Base-by-base conservation (phyloP, 2,888 invertebrate species). In the Tanaodytes sp. region DNA sequence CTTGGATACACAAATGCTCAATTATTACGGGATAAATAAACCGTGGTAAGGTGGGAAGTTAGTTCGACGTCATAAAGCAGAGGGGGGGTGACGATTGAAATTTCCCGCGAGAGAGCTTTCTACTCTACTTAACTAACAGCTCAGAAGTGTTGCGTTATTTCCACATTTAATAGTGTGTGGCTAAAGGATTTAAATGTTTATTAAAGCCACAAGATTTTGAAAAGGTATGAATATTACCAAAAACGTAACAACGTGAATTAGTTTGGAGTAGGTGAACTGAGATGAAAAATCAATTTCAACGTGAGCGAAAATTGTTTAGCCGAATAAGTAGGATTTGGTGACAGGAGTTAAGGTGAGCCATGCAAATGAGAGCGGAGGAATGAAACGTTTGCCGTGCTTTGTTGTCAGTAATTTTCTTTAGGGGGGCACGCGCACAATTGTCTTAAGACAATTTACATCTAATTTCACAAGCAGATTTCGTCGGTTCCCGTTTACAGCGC, bases 371-470 rank as follows among this genome's bases (percentile, higher is more conserved):
- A 37, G 51, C 43, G 20, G 49, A 18, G n/a, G 48, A 64, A 55
- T 49, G 33, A 57, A 64, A 57, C 46, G 43, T 58, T 62, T 30
- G 52, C 63, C 40, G 23, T 31, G 63, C 68, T 68, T 68, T 63
- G 63, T 68, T 63, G 48, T 48, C 16, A 33, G 54, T 52, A 63
- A 58, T 68, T 63, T 69, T 69, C 58, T 69, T 64, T 63, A 5
- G 23, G 14, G 16, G 18, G 27, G 42, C 37, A 33, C 57, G 30
- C 31, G 52, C 15, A 42, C 64, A 70, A 61, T 65, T 65, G 61
- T 65, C 61, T 70, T 61, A 70, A 70, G 70, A 65, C 70, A 71
- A 70, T 71, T 71, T 66, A 62, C 71, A 71, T 71, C 61, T 71
- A 71, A 65, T 71, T 71, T 62, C 70, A 49, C 55, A 65, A 62